Evolutionary conservation across 30 jellyfish, hydroid and myxozoan genomes (phyloP), one percentile per base, ranked within the genome.

Genomic region (Chrysaora quinquecirrha): DNA sequence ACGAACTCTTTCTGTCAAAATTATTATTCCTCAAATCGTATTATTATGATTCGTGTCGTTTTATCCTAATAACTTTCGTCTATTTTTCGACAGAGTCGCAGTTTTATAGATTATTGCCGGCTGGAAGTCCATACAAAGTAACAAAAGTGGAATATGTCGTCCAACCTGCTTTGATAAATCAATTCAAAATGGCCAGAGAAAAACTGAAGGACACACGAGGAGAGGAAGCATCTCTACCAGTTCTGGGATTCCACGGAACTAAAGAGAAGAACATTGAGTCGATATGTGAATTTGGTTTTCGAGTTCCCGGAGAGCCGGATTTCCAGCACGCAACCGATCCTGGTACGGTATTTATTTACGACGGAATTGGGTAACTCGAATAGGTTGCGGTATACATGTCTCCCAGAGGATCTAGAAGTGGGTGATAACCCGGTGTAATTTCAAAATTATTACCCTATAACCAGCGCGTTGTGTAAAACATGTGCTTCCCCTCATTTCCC

Each of bases 191-290:
- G 3, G 86, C 96, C 10, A 77, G 87, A 48, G 49, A 24, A 38
- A 65, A 73, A 31, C 76, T 87, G 54, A 46, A 27, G n/a, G 79
- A 78, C 7, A 68, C 25, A 22, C 79, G 96, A 19, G 87, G 96
- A 1, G 82, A 76, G 24, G 96, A 87, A 9, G 56, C 47, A 23
- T 71, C 91, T 3, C 54, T 64, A 21, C 91, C 96, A 27, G 87
- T 87, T 1, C 74, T 87, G 23, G 96, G 91, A 4, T 87, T 87
- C 65, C 96, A 87, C 72, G 96, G 96, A 29, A 87, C 96, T 11
- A 87, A 87, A 54, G 87, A 65, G 47, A 29, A 62, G 19, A 87
- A 87, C 64, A 87, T 87, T 67, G 84, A 70, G 2, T 50, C 87
- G 0, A 87, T 87, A 23, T 87, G 96, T 43, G 75, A 71, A 14